These are phyloP conservation scores for Torymus auratus DNA, from an alignment of 2,888 invertebrate species.

Conservation along the genomic window DNA sequence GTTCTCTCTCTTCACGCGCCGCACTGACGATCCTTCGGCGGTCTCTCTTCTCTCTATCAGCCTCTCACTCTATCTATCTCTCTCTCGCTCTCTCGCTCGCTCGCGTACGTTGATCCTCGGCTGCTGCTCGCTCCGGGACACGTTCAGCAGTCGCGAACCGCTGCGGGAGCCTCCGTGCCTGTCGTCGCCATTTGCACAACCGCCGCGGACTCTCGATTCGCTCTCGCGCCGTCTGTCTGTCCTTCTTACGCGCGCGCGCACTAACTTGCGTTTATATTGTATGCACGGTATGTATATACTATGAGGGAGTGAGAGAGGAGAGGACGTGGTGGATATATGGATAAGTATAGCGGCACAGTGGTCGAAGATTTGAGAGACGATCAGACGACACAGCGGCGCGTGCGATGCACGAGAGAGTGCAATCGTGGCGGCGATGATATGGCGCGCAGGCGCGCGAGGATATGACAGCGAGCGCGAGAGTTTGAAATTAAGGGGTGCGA, in stretches of 20 bases:
- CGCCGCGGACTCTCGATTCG: constrained; percentile 57
- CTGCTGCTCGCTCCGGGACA: neutral
- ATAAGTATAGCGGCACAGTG: neutral
- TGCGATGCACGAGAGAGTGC: constrained; percentile 2
- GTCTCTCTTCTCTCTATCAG: too few species aligned
- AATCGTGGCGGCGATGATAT: constrained; percentile 40
- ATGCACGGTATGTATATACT: too few species aligned
- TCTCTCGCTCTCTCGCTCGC: neutral
- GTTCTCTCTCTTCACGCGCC: neutral
- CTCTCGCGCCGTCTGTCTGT: neutral
- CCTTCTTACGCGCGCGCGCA: too few species aligned
- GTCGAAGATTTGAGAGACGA: neutral
- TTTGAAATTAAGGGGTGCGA: neutral
- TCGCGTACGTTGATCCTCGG: neutral
- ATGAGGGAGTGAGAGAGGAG: too few species aligned
- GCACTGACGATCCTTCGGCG: neutral
- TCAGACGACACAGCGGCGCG: constrained; percentile 3
- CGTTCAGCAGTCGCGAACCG: constrained; percentile 64
- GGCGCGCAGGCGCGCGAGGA: constrained; percentile 27
- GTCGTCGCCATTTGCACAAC: constrained; percentile 75
- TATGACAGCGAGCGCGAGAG: neutral
- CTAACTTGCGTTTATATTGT: too few species aligned
- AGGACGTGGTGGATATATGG: too few species aligned
- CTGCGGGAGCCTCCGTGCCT: constrained; percentile 72
- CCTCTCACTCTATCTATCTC: too few species aligned